These are phyloP conservation scores for Toxonevra muliebris DNA, from an alignment of 2,888 invertebrate species.

Conservation along the genomic window DNA sequence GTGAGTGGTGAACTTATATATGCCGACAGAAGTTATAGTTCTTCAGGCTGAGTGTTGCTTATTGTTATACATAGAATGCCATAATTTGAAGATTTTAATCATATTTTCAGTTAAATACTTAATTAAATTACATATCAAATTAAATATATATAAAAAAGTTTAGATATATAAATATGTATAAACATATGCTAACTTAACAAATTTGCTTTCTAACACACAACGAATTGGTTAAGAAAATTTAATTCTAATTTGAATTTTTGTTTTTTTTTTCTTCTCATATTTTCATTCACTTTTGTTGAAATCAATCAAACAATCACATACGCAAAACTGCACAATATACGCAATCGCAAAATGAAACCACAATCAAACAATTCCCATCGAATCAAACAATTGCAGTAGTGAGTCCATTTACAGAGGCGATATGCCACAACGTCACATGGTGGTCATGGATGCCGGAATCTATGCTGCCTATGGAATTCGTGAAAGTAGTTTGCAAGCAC, in stretches of 20 bases:
- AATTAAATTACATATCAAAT: background rate
- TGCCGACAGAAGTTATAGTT: background rate
- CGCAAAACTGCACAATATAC: slow-evolving; percentile 8
- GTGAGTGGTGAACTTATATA: background rate
- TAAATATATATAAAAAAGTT: slow-evolving; percentile 3
- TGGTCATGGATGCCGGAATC: slow-evolving; percentile 44
- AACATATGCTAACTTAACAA: too few species aligned
- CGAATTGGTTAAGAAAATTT: slow-evolving; percentile 1
- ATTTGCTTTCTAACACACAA: too few species aligned
- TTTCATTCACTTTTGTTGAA: slow-evolving; percentile 29
- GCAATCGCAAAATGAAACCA: slow-evolving; percentile 1
- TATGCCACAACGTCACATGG: slow-evolving; percentile 53
- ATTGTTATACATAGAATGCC: too few species aligned
- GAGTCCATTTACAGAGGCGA: slow-evolving; percentile 61
- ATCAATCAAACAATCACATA: slow-evolving; percentile 18
- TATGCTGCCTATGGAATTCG: slow-evolving; percentile 46
- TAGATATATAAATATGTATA: background rate
- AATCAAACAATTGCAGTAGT: slow-evolving; percentile 46
- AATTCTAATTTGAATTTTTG: slow-evolving; percentile 25
- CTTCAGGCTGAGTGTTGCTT: too few species aligned
- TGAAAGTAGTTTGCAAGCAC: slow-evolving; percentile 46
- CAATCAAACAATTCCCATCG: slow-evolving; percentile 8
- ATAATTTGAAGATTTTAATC: background rate
- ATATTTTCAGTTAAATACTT: background rate
- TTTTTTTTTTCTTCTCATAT: slow-evolving; percentile 30